These are phyloP conservation scores for Sminthurides aquaticus DNA, from an alignment of 2,888 invertebrate species.

Conservation along the genomic window DNA sequence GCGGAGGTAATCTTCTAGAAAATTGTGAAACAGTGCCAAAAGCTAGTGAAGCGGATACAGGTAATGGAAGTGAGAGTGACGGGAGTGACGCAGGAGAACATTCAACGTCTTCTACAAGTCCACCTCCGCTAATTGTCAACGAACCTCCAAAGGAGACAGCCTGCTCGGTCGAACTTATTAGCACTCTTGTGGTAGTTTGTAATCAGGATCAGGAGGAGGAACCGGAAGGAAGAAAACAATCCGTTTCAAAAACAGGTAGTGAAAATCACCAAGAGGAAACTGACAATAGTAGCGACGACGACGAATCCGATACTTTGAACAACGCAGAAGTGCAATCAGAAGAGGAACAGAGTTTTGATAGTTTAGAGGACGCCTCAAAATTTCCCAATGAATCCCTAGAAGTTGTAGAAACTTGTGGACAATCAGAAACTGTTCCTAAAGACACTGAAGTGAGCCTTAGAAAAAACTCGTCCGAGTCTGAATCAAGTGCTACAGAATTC, in stretches of 20 bases:
- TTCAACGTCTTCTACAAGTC: too few relatives aligned
- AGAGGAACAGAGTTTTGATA: background rate
- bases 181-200: background rate
- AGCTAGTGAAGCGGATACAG: background rate
- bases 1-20: too few relatives aligned
- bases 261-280: background rate
- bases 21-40: background rate
- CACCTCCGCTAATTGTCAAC: too few relatives aligned
- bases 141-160: background rate
- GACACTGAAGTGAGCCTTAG: too few relatives aligned
- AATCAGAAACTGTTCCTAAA: too few relatives aligned
- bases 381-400: too few relatives aligned
- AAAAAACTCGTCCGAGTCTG: too few relatives aligned
- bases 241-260: background rate
- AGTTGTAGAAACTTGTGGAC: too few relatives aligned
- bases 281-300: background rate
- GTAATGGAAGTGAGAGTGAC: background rate
- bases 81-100: too few relatives aligned
- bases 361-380: too few relatives aligned
- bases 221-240: background rate
- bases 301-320: background rate
- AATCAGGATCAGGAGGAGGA: background rate
- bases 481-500: too few relatives aligned
- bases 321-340: background rate
- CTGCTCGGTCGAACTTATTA: background rate